Evolutionary conservation across 1,140 invertebrate genomes (phyloP), one percentile per base, ranked within the genome.

Genomic region (Dendroctonus ponderosae): DNA sequence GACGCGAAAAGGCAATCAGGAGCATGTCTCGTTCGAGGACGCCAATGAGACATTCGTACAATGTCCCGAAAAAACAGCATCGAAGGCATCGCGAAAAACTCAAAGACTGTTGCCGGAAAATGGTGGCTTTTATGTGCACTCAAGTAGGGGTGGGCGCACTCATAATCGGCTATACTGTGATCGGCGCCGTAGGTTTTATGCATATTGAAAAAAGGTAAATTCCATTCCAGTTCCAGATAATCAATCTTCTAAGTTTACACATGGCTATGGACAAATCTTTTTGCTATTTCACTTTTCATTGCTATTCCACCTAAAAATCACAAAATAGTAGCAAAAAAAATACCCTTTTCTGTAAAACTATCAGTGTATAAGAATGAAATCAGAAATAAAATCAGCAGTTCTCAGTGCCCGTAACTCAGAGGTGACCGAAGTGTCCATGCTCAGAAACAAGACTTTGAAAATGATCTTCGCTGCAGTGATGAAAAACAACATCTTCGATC

Each of bases 111-210:
- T 91, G 90, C 69, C 81, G 92, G 37, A 93, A 93, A 76, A 82
- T 93, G 66, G 86, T 93, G 40, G 91, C 91, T 0, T 94, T 94
- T 72, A 94, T 94, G 92, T 94, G 91, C 79, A 94, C 92, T 3
- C 91, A 93, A 82, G 93, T 99, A 51, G 97, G 97, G 52, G 91
- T 99, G 5, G 96, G 95, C 48, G 93, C 91, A 0, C 81, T 98
- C 5, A 94, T 99, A 11, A 93, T 98, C 0, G 88, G 92, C 49
- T 99, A 99, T 77, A 93, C 96, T 2, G 90, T 98, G 51, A 85
- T 98, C 7, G 97, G 97, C 0, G 96, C 96, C 0, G 89, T 96
- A 37, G 88, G 93, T 42, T 99, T 99, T 78, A 91, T 88, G 75
- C 83, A 86, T 51, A 89, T 98, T 44, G 96, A 79, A 85, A 66